Base-by-base conservation (phyloP, 2,113 vertebrate genomes). In the Mobula hypostoma region DNA sequence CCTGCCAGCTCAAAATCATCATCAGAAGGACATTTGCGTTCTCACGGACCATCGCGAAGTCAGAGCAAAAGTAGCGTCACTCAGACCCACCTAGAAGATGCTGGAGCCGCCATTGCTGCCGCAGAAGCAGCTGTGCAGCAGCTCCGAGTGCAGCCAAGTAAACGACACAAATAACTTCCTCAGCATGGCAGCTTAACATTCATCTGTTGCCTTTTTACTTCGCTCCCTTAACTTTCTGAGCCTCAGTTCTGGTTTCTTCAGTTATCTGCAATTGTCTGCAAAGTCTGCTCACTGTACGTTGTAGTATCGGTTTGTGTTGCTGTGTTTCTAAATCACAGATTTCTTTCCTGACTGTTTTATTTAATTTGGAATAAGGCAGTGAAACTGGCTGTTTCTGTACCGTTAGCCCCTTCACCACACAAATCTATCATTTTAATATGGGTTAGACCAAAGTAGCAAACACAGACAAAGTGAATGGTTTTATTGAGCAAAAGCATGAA, bases 51-150 rank as follows among this genome's bases (percentile, higher is more conserved):
- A 0, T 99, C 99, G 0, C 98, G 99, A 95, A 99, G 98, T 96
- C 99, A 99, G 97, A 99, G 99, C 97, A 99, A 99, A 97, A 98
- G 98, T 97, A 99, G 98, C 0, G 98, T 99, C 96, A 99, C 99
- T 94, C 99, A 99, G 96, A 97, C 98, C 63, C 99, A 99, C 96
- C 98, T 99, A 14, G 99, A 99, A 96, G 98, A 99, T 0, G 99
- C 98, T 94, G 98, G 99, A 95, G 98, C 98, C 95, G 98, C 98
- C 95, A 99, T 99, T 95, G 98, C 99, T 24, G 99, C 99, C 56
- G 98, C 99, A 0, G 99, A 99, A 97, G 99, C 98, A 93, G 98
- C 98, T 36, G 98, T 99, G 94, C 98, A 99, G 94, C 99, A 99
- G 95, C 97, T 98, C 95, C 98, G 98, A 96, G 97, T 99, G 95